Evolutionary conservation across 2,888 invertebrate species (phyloP).

Genomic region (Drosophila paramelanica): DNA sequence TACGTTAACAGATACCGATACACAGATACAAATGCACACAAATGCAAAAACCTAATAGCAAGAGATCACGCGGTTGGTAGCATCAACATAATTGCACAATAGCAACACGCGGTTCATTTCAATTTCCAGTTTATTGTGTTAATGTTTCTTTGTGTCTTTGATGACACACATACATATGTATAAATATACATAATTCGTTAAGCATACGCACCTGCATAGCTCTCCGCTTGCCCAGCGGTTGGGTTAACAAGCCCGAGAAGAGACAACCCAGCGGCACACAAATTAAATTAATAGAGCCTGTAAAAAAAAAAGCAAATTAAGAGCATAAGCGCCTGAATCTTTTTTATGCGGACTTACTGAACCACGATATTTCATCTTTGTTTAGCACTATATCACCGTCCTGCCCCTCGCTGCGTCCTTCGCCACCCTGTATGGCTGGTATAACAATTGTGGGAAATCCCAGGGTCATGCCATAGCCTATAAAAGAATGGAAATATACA

Average conservation of each 20-base stretch:
- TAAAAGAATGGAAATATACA: background rate
- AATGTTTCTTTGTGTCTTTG: constrained; percentile 36
- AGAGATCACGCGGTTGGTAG: constrained; percentile 17
- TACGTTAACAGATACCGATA: constrained; percentile 3
- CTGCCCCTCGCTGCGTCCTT: constrained; percentile 79
- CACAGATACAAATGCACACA: constrained; percentile 2
- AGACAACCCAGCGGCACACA: constrained; percentile 92
- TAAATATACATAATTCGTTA: background rate
- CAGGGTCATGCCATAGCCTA: constrained; percentile 91
- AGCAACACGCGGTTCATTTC: constrained; percentile 33
- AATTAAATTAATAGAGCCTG: constrained; percentile 92
- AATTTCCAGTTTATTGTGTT: constrained; percentile 55
- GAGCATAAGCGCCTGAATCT: background rate
- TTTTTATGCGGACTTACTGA: constrained; percentile 86
- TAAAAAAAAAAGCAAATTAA: background rate
- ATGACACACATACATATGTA: background rate
- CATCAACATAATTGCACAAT: constrained; percentile 56
- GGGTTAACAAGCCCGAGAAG: constrained; percentile 89
- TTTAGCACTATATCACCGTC: constrained; percentile 86
- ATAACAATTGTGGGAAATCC: constrained; percentile 93
- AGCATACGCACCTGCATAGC: constrained; percentile 88
- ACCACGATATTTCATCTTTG: constrained; percentile 90
- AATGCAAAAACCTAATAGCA: background rate
- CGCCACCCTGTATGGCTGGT: constrained; percentile 88
- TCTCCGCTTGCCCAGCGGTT: constrained; percentile 89